Evolutionary conservation across 2,113 vertebrate genomes (phyloP).

Genomic region (Takifugu flavidus): DNA sequence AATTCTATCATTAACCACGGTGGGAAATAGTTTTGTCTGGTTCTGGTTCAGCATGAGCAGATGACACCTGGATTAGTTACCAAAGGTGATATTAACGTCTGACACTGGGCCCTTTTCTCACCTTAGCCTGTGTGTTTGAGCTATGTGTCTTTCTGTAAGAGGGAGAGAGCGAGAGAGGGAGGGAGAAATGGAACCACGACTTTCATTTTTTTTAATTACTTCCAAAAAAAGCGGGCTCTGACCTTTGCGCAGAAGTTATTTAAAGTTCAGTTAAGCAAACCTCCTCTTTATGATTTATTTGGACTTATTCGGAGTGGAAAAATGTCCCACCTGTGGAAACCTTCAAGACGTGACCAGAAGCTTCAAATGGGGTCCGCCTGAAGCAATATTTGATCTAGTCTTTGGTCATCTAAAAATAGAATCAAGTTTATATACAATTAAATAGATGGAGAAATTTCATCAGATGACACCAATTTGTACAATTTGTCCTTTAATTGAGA

Average conservation of each 20-base stretch:
- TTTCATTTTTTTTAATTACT: slow-evolving; percentile 74
- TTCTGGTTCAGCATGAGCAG: slow-evolving; percentile 45
- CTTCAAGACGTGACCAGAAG: slow-evolving; percentile 1
- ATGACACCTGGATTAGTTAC: slow-evolving; percentile 39
- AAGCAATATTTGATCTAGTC: too few relatives aligned
- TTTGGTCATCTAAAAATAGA: too few relatives aligned
- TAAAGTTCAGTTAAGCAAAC: slow-evolving; percentile 75
- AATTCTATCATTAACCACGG: slow-evolving; percentile 42
- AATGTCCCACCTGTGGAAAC: slow-evolving; percentile 46
- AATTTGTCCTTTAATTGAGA: too few relatives aligned
- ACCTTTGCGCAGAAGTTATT: slow-evolving; percentile 77
- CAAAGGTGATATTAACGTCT: slow-evolving; percentile 62
- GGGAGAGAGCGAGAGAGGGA: slow-evolving; percentile 21
- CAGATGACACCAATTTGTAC: too few relatives aligned
- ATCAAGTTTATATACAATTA: too few relatives aligned
- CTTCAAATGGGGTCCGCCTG: too few relatives aligned
- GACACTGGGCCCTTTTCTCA: slow-evolving; percentile 52
- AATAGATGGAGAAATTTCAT: too few relatives aligned
- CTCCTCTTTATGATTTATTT: slow-evolving; percentile 71
- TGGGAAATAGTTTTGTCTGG: slow-evolving; percentile 23
- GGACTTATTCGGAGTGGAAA: slow-evolving; percentile 59
- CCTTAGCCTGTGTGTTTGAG: slow-evolving; percentile 33
- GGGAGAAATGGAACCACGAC: slow-evolving; percentile 72
- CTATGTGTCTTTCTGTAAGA: slow-evolving; percentile 25
- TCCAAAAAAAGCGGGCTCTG: slow-evolving; percentile 64